Conservation (phyloP, 2,113 vertebrate genomes). For the Aviceda subcristata region DNA sequence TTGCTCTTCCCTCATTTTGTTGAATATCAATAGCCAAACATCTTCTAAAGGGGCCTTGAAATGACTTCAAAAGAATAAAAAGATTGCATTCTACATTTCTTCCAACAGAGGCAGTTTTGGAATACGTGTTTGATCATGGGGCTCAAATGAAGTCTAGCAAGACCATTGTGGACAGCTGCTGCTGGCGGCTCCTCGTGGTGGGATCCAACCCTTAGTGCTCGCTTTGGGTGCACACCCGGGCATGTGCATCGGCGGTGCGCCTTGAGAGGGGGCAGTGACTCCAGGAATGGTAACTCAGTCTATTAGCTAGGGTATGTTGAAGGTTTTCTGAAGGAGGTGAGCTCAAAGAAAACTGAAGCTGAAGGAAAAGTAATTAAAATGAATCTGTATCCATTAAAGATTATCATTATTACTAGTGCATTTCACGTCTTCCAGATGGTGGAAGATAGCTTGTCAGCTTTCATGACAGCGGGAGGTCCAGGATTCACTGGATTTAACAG, state of each 20-base stretch:
- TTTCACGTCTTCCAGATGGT: not conserved
- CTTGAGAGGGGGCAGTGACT: not conserved
- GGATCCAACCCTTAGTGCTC: not conserved
- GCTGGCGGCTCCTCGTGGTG: not conserved
- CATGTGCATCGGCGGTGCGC: not conserved
- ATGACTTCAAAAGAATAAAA: not conserved
- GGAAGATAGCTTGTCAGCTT: not conserved
- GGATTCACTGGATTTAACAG: not conserved
- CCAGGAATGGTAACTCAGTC: not conserved
- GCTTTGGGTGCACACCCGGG: not conserved
- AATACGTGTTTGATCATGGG: not conserved
- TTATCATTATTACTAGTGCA: not conserved
- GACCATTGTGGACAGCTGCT: not conserved
- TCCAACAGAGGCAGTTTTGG: not conserved
- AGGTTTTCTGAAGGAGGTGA: not conserved
- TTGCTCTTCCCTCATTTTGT: not conserved
- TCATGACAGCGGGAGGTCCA: not conserved
- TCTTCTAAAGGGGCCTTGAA: not conserved
- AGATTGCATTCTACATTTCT: not conserved
- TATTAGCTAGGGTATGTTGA: not conserved
- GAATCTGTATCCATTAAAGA: not conserved
- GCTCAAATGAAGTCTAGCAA: not conserved
- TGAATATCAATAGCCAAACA: not conserved
- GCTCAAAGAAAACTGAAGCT: not conserved
- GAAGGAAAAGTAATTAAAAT: not conserved